Evolutionary conservation across 2,888 invertebrate species (phyloP), one percentile per base, ranked within the genome.

Genomic region (Phymatocera aterrima): DNA sequence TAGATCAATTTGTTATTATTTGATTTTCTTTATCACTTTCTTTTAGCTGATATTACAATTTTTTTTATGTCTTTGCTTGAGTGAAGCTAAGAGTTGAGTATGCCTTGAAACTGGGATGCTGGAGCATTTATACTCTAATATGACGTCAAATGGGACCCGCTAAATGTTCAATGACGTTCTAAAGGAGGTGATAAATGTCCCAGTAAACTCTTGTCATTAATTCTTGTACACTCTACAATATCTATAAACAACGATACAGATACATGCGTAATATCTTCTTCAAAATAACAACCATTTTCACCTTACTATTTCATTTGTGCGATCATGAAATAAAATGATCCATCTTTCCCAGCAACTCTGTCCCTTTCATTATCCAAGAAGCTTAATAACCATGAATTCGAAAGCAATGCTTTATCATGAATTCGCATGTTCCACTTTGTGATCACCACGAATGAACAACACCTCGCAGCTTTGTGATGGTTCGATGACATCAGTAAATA

Each of bases 101-200:
- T 83, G 82, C 21, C 78, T 78, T 37, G 65, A 60, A 80, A 75
- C 78, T 77, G 79, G 78, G 77, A 80, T 80, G 77, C 68, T 79
- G 82, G 81, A 40, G 85, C 84, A 86, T 89, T 88, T 89, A 89
- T 90, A 89, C 82, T 80, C 82, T 81, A 81, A 78, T 83, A 82
- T 89, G 89, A 89, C 90, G 90, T 88, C 88, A 89, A 89, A 88
- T 83, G 83, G 83, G 86, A 83, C 82, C 85, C 85, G 89, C 89
- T 90, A 90, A 90, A 87, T 81, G 84, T 85, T 85, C 83, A 85
- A 83, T 88, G 88, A 89, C 88, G 89, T 82, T 86, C 78, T 77
- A 78, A 77, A 77, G 51, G 74, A 84, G 82, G 87, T 86, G 89
- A 87, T 90, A 90, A 90, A 81, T 87, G 86, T 86, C 85, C 86